Conservation (phyloP, 2,113 vertebrate species). For the Lathamus discolor region DNA sequence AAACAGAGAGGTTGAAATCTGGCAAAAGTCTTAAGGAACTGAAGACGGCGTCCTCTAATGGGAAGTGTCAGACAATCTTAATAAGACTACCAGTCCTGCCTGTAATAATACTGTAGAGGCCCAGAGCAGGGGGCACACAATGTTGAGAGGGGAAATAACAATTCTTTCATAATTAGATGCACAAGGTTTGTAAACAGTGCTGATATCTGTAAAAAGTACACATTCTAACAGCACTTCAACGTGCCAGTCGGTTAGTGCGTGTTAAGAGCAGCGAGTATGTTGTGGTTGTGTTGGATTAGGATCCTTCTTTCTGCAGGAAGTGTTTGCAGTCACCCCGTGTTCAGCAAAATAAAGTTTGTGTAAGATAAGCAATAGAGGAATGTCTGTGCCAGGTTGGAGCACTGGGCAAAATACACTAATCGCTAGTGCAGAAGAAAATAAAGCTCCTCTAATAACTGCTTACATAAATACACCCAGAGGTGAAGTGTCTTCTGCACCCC, state of each 20-base stretch:
- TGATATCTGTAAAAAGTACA: neutral
- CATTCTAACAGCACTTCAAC: neutral
- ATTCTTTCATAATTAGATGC: neutral
- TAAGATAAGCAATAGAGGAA: neutral
- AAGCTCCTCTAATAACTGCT: neutral
- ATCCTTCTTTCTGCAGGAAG: neutral
- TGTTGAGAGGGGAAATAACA: constrained; percentile 21
- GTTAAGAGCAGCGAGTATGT: neutral
- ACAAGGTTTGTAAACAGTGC: constrained; percentile 27
- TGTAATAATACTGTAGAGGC: constrained; percentile 30
- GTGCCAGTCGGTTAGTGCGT: neutral
- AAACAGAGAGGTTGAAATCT: constrained; percentile 54
- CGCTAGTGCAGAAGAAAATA: neutral
- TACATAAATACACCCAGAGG: neutral
- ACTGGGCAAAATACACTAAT: neutral
- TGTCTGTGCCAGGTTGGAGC: neutral
- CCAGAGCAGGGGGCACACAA: neutral
- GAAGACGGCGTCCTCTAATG: constrained; percentile 32
- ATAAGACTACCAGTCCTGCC: constrained; percentile 23
- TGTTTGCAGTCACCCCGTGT: neutral
- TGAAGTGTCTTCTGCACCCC: neutral
- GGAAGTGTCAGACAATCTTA: constrained; percentile 29
- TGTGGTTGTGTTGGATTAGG: neutral
- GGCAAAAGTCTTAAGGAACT: neutral
- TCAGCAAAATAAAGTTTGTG: neutral